Evolutionary conservation across 2,113 vertebrate genomes (phyloP).

Genomic region (human): GRCh38 chr1:4990501-4991000

Average conservation of each 20-base stretch:
- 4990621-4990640: not conserved
- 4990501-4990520: not conserved
- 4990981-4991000: not conserved
- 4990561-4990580: not conserved
- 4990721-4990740: not conserved
- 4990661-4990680: not conserved
- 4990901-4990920: not conserved
- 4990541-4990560: not conserved
- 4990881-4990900: not conserved
- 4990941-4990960: not conserved
- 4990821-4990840: not conserved
- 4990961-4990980: not conserved
- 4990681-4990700: not conserved
- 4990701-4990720: not conserved
- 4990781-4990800: not conserved
- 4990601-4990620: accelerated
- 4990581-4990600: not conserved
- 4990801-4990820: not conserved
- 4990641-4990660: not conserved
- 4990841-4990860: not conserved
- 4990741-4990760: not conserved
- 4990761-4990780: not conserved
- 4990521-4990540: not conserved
- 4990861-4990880: not conserved
- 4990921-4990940: not conserved